These are phyloP conservation scores for Caenorhabditis sp. DNA, from an alignment of 2,888 invertebrate species.

Conservation along the genomic window DNA sequence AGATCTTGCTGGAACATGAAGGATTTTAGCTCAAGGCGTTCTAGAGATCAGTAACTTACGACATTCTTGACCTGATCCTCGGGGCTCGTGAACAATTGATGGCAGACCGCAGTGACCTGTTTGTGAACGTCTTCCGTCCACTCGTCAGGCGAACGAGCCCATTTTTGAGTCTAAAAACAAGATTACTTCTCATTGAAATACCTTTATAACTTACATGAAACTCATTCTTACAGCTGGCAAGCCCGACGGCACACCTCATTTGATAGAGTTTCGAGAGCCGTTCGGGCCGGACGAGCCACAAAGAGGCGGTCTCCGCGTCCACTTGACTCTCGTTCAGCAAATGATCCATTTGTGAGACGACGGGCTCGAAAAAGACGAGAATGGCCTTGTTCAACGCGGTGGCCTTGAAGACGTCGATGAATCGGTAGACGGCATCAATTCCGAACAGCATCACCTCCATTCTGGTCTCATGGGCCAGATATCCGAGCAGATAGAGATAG, in stretches of 20 bases:
- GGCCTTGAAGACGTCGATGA: constrained; percentile 72
- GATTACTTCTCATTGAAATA: not conserved
- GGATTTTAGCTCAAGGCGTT: too few species aligned
- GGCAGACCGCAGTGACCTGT: constrained; percentile 75
- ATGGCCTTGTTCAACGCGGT: constrained; percentile 62
- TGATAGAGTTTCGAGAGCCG: constrained; percentile 75
- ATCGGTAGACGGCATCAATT: constrained; percentile 73
- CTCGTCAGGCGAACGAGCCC: constrained; percentile 71
- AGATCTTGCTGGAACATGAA: constrained; percentile 60
- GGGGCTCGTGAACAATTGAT: constrained; percentile 71
- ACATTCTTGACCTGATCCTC: constrained; percentile 48
- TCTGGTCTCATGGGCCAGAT: constrained; percentile 72
- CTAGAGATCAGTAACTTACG: too few species aligned
- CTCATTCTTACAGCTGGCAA: constrained; percentile 72
- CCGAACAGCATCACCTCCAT: constrained; percentile 75
- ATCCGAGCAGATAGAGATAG: constrained; percentile 62
- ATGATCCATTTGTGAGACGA: constrained; percentile 72
- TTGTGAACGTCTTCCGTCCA: constrained; percentile 75
- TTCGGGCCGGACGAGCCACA: constrained; percentile 75
- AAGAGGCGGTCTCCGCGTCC: constrained; percentile 72
- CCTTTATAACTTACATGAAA: constrained; percentile 61
- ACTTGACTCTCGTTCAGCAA: constrained; percentile 66
- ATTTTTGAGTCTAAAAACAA: constrained; percentile 62
- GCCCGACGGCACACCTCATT: constrained; percentile 75
- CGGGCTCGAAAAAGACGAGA: constrained; percentile 72